Evolutionary conservation across 2,797 vertebrate species (phyloP), one percentile per base, ranked within the genome.

Genomic region (Merluccius polli): DNA sequence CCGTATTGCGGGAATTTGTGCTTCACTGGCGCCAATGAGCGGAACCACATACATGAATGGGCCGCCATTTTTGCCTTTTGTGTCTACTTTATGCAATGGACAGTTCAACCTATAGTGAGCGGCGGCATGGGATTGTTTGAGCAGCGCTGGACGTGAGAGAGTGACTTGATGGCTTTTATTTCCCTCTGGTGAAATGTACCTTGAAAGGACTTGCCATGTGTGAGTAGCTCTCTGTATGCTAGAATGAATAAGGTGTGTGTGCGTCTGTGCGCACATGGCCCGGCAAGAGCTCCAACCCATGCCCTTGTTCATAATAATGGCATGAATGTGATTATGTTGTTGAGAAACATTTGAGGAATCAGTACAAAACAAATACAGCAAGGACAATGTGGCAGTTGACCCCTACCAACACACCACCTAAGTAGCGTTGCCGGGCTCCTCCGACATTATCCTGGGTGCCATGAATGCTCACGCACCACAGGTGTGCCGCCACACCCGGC

Each of bases 61-160:
- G n/a, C n/a, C n/a, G n/a, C n/a, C n/a, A n/a, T n/a, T n/a, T n/a
- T n/a, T n/a, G n/a, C n/a, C n/a, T n/a, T n/a, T n/a, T n/a, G n/a
- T n/a, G n/a, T n/a, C n/a, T n/a, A n/a, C n/a, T n/a, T n/a, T n/a
- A n/a, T n/a, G n/a, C n/a, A n/a, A n/a, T 41, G 38, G 38, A 41
- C 33, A 24, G 78, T 78, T 78, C 33, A 21, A 41, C 73, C 59
- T 8, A 24, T 35, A 13, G 59, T 73, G 36, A 75, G 65, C 75
- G 32, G 32, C 79, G 79, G 68, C 74, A 52, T 77, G 81, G 71
- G 73, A 76, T 83, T 44, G 78, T 82, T 82, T 81, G 33, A 71
- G 68, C 75, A 65, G 65, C 71, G 38, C 29, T 79, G 77, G 79
- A 80, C n/a, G 78, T 77, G 77, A 24, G 72, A 88, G 75, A 80